These are phyloP conservation scores for Thymelicus acteon DNA, from an alignment of 2,888 invertebrate species.

Conservation along the genomic window DNA sequence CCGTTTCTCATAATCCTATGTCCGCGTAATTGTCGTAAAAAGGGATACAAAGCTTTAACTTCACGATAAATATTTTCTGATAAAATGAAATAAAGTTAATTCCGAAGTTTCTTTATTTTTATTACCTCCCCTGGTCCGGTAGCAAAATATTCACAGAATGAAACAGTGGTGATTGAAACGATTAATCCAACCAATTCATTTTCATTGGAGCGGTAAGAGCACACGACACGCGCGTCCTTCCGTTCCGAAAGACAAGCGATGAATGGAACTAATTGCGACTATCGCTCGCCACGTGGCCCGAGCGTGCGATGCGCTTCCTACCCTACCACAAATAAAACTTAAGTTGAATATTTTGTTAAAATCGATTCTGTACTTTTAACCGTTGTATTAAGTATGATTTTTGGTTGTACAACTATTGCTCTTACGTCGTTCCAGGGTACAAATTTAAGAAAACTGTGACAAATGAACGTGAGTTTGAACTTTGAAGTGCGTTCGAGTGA, in stretches of 20 bases:
- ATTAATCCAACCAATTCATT: conserved; percentile 72
- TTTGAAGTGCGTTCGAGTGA: conserved; percentile 63
- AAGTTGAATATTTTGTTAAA: conserved; percentile 16
- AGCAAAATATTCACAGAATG: conserved; percentile 19
- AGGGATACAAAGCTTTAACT: too few relatives aligned
- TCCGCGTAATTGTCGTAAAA: too few relatives aligned
- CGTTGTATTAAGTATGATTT: conserved; percentile 22
- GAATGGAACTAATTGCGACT: conserved; percentile 78
- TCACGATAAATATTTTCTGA: too few relatives aligned
- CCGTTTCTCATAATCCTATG: too few relatives aligned
- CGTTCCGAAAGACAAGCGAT: conserved; percentile 53
- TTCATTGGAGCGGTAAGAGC: conserved; percentile 62
- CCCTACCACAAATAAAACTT: conserved; percentile 41
- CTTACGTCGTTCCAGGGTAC: conserved; percentile 33
- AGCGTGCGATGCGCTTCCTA: conserved; percentile 55
- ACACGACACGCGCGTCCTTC: conserved; percentile 56
- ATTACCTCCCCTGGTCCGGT: background rate
- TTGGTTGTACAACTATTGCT: background rate
- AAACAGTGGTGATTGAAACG: conserved; percentile 49
- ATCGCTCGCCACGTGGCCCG: conserved; percentile 68
- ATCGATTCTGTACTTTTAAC: conserved; percentile 36
- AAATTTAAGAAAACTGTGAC: conserved; percentile 63
- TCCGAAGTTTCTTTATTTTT: background rate
- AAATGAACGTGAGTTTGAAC: conserved; percentile 73
- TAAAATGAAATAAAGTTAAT: background rate